Percentiles rank a stretch among this genome's conserved stretches.
These are phyloP conservation scores for Pterostichus madidus DNA, from an alignment of 2,888 invertebrate species.

Conservation along the genomic window DNA sequence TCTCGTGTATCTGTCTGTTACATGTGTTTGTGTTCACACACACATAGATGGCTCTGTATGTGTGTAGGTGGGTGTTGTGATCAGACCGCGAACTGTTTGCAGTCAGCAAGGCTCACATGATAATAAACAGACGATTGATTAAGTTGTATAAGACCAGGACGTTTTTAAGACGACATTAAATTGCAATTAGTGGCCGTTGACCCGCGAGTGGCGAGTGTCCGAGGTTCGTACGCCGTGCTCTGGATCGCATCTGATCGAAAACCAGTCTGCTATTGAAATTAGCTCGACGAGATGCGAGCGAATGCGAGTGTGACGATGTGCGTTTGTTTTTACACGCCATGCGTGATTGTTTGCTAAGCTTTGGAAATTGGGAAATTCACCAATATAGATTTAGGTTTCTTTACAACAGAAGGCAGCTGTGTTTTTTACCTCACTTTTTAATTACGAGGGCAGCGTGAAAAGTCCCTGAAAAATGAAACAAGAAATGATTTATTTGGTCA, in stretches of 20 bases:
- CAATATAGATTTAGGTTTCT: too few relatives aligned
- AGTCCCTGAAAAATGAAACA: too few relatives aligned
- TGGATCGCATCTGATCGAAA: conserved; percentile 67
- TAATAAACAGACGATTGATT: conserved; percentile 69
- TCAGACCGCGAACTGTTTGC: conserved; percentile 54
- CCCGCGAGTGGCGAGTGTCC: conserved; percentile 50
- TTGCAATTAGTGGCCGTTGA: conserved; percentile 70
- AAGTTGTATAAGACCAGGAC: conserved; percentile 69
- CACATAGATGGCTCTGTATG: background rate
- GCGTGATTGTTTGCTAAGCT: conserved; percentile 1
- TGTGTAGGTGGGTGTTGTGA: conserved; percentile 62
- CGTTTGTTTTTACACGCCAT: conserved; percentile 27
- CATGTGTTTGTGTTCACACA: background rate
- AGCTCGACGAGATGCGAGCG: conserved; percentile 58
- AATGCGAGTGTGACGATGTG: conserved; percentile 10
- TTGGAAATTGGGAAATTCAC: too few relatives aligned
- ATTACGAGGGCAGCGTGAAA: too few relatives aligned
- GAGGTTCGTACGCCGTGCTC: conserved; percentile 31
- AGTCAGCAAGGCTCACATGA: conserved; percentile 53
- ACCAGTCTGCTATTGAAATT: conserved; percentile 70
- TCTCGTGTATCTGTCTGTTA: background rate
- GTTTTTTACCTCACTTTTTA: too few relatives aligned
- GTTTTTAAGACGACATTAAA: conserved; percentile 70
- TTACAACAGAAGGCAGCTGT: too few relatives aligned
- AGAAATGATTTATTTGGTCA: too few relatives aligned